These are phyloP conservation scores for Xenotilapia flavipinnis DNA, from an alignment of 2,113 vertebrate species.

Conservation along the genomic window DNA sequence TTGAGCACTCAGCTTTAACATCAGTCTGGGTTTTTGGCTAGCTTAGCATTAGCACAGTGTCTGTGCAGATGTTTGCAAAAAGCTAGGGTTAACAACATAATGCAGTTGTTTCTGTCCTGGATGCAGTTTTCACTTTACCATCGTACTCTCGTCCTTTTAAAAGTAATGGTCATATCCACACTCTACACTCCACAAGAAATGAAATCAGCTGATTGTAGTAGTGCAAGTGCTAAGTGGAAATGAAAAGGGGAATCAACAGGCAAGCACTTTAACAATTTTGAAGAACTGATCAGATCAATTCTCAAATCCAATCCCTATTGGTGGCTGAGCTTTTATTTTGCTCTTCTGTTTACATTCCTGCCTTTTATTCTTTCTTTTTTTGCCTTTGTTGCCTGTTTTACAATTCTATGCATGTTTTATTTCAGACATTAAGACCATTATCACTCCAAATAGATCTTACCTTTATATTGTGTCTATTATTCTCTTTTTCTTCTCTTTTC, in stretches of 20 bases:
- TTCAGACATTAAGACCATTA: background rate
- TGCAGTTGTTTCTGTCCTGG: background rate
- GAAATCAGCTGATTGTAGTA: background rate
- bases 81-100: background rate
- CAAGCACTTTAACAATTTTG: background rate
- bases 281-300: background rate
- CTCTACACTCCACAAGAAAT: background rate
- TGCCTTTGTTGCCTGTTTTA: background rate
- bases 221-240: background rate
- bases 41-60: background rate
- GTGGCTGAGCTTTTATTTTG: background rate
- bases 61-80: background rate
- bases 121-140: background rate
- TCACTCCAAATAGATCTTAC: background rate
- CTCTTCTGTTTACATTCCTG: background rate
- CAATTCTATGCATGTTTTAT: background rate
- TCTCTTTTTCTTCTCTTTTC: background rate
- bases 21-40: background rate
- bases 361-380: background rate
- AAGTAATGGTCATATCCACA: background rate
- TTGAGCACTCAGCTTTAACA: background rate
- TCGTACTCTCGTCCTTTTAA: accelerated
- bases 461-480: background rate
- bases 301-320: background rate
- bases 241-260: background rate